Percentiles rank a stretch among this genome's conserved stretches.
Conservation (phyloP, 2,797 vertebrate species). For the Morus bassanus region DNA sequence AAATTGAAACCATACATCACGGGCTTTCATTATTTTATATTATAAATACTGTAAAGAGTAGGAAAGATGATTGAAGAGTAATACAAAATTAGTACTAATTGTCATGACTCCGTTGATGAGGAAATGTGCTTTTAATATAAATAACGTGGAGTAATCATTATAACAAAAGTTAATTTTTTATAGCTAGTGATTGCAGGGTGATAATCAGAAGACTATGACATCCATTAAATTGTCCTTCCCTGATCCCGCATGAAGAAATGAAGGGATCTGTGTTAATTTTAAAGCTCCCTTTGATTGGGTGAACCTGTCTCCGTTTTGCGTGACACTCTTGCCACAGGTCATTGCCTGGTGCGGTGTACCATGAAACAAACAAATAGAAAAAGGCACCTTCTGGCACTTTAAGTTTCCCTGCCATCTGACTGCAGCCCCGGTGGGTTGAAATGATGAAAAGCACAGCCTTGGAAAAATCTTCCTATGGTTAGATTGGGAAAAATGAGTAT, state of each 20-base stretch:
- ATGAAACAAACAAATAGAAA: conserved; percentile 99
- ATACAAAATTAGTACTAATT: conserved; percentile 71
- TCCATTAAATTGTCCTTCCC: conserved; percentile 83
- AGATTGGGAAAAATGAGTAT: conserved; percentile 88
- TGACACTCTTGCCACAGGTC: conserved; percentile 92
- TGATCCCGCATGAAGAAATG: conserved; percentile 81
- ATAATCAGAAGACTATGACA: conserved; percentile 73
- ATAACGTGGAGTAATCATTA: conserved; percentile 34
- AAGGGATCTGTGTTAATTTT: conserved; percentile 95
- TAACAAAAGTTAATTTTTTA: conserved; percentile 68
- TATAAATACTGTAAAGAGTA: conserved; percentile 70
- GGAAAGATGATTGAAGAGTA: conserved; percentile 74
- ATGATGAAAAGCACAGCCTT: conserved; percentile 82
- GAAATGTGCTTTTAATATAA: conserved; percentile 46
- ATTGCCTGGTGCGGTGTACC: conserved; percentile 93
- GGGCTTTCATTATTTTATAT: conserved; percentile 76
- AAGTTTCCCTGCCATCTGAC: conserved; percentile 86
- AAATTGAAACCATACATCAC: conserved; percentile 83
- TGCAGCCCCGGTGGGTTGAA: conserved; percentile 78
- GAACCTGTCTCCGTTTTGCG: conserved; percentile 84
- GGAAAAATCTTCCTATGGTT: conserved; percentile 86
- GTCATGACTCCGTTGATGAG: conserved; percentile 43
- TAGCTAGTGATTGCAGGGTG: conserved; percentile 50
- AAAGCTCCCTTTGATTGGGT: conserved; percentile 92
- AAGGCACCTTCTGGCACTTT: conserved; percentile 95